Evolutionary conservation across 1,140 invertebrate species (phyloP), one percentile per base, ranked within the genome.

Genomic region (Pseudachorutes palmiensis): DNA sequence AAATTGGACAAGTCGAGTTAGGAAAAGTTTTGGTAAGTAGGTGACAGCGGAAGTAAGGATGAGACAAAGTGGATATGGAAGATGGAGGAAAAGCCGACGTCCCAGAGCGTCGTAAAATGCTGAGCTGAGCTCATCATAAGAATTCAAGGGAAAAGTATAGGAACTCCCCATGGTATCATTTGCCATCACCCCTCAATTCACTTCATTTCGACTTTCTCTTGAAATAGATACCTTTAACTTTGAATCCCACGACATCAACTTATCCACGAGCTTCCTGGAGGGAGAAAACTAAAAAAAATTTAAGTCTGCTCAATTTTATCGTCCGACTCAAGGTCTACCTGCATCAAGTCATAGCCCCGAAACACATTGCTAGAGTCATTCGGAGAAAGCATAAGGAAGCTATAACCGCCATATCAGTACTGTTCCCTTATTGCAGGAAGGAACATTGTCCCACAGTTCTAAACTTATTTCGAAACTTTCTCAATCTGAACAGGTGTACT

Each of bases 51-150:
- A 55, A 55, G 24, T 12, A 12, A 14, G 51, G 51, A 26, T 55
- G 51, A 55, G 51, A 26, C 9, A 26, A 9, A 26, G 24, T 16
- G 51, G 12, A 55, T 62, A 48, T 36, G 32, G 58, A 45, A 67
- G 60, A 31, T 29, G 29, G 5, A 64, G 67, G 55, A 65, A 49
- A 36, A 65, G 41, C 22, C 31, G 64, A 64, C 41, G 66, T 68
- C 62, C 62, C 62, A 63, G 36, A 68, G 62, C 66, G 62, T 69
- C 67, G 63, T 69, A 69, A 69, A 69, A 62, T 69, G 67, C 63
- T 69, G 67, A 69, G 63, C 58, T 48, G 67, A 69, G 67, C 63
- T 69, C 67, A 69, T 69, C 67, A 65, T 69, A 65, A 41, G 58
- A 33, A 32, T 64, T 48, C 48, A 48, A 63, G 67, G 55, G 64